phyloP scores from a whole-genome alignment of 2,113 vertebrate genomes.

The Neoarius graeffei region DNA sequence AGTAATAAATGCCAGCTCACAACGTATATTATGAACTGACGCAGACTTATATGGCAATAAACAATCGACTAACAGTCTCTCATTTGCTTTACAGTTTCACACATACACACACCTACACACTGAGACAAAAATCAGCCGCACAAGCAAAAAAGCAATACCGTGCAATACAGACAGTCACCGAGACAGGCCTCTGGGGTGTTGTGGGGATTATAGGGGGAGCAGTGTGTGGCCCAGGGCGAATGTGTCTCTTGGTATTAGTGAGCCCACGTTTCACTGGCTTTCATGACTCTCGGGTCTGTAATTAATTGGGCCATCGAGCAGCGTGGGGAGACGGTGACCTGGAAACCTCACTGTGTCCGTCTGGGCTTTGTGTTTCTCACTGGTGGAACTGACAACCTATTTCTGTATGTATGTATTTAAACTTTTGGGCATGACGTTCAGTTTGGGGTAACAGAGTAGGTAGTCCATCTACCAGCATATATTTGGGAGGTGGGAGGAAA shows the following conservation, averaged over 20 bases:
- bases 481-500: not conserved
- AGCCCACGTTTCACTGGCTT: constrained; percentile 22
- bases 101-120: constrained; percentile 30
- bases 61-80: constrained; percentile 8
- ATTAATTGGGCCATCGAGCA: constrained; percentile 46
- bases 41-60: constrained; percentile 11
- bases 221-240: constrained; percentile 30
- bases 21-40: constrained; percentile 9
- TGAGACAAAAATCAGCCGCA: not conserved
- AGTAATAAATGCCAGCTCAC: constrained; percentile 6
- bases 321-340: constrained; percentile 38
- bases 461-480: not conserved
- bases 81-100: constrained; percentile 18
- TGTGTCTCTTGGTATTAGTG: constrained; percentile 45
- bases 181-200: constrained; percentile 11
- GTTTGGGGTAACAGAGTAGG: not conserved
- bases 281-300: constrained; percentile 36
- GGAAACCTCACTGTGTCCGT: constrained; percentile 34
- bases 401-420: not conserved
- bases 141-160: not conserved
- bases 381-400: not conserved
- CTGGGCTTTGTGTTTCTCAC: not conserved
- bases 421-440: not conserved
- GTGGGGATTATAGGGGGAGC: constrained; percentile 18
- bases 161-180: not conserved